phyloP scores from a whole-genome alignment of 2,888 invertebrate species.

The Bruchidius siliquastri region DNA sequence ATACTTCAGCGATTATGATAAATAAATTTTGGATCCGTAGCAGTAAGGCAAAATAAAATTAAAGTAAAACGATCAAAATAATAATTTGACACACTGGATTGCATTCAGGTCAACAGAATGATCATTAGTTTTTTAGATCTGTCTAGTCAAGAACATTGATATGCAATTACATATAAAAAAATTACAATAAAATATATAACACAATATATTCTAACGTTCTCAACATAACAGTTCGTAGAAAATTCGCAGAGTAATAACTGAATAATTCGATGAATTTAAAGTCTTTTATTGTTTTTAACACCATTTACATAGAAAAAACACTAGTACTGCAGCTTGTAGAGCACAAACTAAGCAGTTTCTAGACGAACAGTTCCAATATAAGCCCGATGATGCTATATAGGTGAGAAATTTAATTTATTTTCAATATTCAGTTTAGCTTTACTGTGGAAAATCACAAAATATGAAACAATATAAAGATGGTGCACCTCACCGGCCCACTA shows the following conservation, averaged over 20 bases:
- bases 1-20: background rate
- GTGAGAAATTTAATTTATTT: slow-evolving; percentile 10
- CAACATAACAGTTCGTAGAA: background rate
- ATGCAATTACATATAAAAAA: background rate
- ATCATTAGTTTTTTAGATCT: background rate
- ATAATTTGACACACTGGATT: background rate
- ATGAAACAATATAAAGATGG: too few relatives aligned
- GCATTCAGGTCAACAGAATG: background rate
- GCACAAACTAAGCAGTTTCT: slow-evolving; percentile 38
- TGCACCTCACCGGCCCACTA: too few relatives aligned
- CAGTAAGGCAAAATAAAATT: background rate
- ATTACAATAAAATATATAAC: background rate
- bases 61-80: background rate
- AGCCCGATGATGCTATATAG: slow-evolving; percentile 24
- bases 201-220: background rate
- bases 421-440: background rate
- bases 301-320: slow-evolving; percentile 21
- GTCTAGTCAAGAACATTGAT: background rate
- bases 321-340: slow-evolving; percentile 41
- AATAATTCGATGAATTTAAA: background rate
- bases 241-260: background rate
- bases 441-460: background rate
- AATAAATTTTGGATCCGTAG: background rate
- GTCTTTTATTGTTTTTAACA: background rate
- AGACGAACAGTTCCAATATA: slow-evolving; percentile 37